phyloP scores from a whole-genome alignment of 2,113 vertebrate genomes.

The Agapornis roseicollis region DNA sequence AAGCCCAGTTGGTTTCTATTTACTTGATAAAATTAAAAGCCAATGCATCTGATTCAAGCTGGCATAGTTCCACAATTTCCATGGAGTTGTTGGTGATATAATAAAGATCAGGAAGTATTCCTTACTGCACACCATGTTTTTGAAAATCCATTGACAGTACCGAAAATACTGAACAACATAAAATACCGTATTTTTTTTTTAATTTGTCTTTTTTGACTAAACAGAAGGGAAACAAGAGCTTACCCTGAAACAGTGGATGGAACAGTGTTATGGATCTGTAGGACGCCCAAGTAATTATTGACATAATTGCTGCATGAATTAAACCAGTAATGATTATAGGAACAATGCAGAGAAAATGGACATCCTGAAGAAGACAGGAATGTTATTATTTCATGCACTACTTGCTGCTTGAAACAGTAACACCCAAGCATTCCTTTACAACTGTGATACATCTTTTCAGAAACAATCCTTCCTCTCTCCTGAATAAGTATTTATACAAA shows the following conservation, averaged over 20 bases:
- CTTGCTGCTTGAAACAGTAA: neutral
- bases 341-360: neutral
- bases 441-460: neutral
- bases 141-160: neutral
- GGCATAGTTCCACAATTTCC: neutral
- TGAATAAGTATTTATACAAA: neutral
- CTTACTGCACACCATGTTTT: neutral
- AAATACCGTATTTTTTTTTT: neutral
- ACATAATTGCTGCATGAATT: neutral
- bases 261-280: neutral
- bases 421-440: neutral
- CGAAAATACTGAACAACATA: neutral
- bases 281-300: neutral
- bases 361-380: neutral
- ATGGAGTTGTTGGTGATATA: neutral
- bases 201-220: neutral
- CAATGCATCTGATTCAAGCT: neutral
- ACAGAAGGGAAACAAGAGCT: neutral
- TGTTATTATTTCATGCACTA: neutral
- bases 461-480: neutral
- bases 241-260: neutral
- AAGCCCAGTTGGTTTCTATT: slow-evolving; percentile 9
- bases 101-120: neutral
- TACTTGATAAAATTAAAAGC: slow-evolving; percentile 16
- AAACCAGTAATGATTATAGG: neutral